A percentile compares a stretch with the other conserved stretches of the same genome.
phyloP scores from a whole-genome alignment of 2,797 vertebrate genomes.

The Mormyrops attenuatus region DNA sequence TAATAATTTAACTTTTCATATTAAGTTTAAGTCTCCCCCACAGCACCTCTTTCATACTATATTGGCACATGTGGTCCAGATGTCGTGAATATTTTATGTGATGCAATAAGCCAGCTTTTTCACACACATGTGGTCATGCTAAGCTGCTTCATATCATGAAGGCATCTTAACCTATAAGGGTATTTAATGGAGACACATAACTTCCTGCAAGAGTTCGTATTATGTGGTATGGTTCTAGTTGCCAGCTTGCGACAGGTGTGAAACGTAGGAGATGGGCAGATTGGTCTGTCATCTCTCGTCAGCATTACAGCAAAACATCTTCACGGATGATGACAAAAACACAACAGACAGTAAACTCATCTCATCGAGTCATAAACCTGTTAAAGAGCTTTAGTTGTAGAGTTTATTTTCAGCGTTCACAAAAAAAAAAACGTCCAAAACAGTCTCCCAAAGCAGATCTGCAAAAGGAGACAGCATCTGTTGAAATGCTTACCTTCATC shows the following conservation, averaged over 20 bases:
- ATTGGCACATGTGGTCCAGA: background rate
- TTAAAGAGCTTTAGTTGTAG: background rate
- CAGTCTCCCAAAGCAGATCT: background rate
- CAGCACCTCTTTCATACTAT: background rate
- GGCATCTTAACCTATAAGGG: background rate
- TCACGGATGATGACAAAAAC: background rate
- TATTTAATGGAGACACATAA: background rate
- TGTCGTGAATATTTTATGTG: background rate
- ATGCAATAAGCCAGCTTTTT: background rate
- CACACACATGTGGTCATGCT: background rate
- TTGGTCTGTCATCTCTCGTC: background rate
- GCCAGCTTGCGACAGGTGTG: background rate
- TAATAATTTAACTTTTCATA: background rate
- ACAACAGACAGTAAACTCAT: background rate
- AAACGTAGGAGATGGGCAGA: background rate
- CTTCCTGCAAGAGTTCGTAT: background rate
- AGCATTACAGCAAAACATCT: background rate
- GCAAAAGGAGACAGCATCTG: background rate
- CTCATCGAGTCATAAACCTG: slow-evolving; percentile 7
- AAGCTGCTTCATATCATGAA: background rate
- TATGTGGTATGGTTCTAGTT: background rate
- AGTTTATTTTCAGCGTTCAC: background rate
- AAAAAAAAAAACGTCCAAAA: background rate
- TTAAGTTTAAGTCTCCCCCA: background rate
- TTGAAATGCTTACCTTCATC: background rate